phyloP scores from a whole-genome alignment of 92 coral and sea anemone species.

The Hydrozoanthus gracilis region DNA sequence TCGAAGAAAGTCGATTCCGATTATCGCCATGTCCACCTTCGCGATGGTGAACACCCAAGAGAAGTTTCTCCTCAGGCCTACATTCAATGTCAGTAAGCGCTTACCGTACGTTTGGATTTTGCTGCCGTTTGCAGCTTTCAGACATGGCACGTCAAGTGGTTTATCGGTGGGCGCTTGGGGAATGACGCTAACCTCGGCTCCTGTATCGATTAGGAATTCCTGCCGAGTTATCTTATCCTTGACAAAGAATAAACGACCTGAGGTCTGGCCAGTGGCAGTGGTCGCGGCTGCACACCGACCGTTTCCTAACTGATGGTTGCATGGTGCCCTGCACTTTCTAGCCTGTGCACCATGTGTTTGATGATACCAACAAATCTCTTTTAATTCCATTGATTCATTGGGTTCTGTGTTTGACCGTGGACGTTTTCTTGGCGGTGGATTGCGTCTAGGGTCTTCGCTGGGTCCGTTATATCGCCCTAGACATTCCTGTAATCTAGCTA shows the following conservation, averaged over 20 bases:
- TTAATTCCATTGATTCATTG: too few species aligned
- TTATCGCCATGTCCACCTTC: neutral
- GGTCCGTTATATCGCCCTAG: too few species aligned
- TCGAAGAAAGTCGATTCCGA: constrained; percentile 7
- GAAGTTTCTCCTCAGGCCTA: constrained; percentile 7
- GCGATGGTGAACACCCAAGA: constrained; percentile 31
- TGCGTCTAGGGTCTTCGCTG: too few species aligned
- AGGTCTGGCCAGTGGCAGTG: neutral
- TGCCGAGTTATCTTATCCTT: neutral
- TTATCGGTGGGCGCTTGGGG: too few species aligned
- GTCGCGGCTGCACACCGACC: neutral
- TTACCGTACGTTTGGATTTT: constrained; percentile 1
- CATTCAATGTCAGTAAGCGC: constrained; percentile 3
- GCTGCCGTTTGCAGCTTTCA: constrained; percentile 7
- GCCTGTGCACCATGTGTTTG: constrained; percentile 2
- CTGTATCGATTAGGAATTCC: constrained; percentile 15
- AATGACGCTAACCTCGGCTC: constrained; percentile 29
- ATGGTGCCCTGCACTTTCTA: neutral
- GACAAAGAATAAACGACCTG: constrained; percentile 30
- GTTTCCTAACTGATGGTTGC: neutral
- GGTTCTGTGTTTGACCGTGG: too few species aligned
- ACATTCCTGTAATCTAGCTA: too few species aligned
- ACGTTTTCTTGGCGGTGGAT: too few species aligned
- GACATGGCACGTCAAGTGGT: too few species aligned
- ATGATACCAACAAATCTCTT: constrained; percentile 17